Percentiles rank a stretch among this genome's conserved stretches.
These are phyloP conservation scores for Zoanthus gigantus DNA, from an alignment of 92 coral and sea anemone species.

Conservation along the genomic window DNA sequence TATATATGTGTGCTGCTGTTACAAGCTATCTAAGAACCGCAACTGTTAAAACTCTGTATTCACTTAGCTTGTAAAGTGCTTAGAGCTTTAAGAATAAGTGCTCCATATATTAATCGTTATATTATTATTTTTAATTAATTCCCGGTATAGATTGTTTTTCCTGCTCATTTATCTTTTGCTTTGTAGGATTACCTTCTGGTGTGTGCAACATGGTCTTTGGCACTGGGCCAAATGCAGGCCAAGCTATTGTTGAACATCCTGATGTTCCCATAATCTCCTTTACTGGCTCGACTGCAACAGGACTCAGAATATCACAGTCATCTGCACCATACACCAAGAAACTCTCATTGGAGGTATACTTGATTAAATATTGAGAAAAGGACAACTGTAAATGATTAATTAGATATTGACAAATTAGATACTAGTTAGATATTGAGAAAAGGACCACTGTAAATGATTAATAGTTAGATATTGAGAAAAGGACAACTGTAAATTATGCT, in stretches of 20 bases:
- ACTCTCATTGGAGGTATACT: slow-evolving; percentile 78
- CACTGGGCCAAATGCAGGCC: slow-evolving; percentile 82
- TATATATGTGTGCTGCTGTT: too few species aligned
- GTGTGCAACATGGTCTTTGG: slow-evolving; percentile 88
- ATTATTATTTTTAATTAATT: too few species aligned
- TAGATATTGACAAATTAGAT: too few species aligned
- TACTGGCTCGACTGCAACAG: slow-evolving; percentile 90
- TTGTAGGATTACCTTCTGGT: slow-evolving; percentile 78
- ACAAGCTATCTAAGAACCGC: too few species aligned
- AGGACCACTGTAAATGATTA: too few species aligned
- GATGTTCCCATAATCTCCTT: slow-evolving; percentile 74
- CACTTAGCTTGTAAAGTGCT: too few species aligned
- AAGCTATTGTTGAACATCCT: slow-evolving; percentile 77
- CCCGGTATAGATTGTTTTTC: not conserved
- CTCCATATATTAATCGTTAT: too few species aligned
- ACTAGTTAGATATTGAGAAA: too few species aligned
- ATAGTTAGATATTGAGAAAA: too few species aligned
- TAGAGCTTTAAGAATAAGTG: too few species aligned
- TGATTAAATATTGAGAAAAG: not conserved
- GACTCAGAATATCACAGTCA: slow-evolving; percentile 65
- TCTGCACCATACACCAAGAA: slow-evolving; percentile 83
- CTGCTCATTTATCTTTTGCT: not conserved
- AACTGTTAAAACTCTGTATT: too few species aligned
- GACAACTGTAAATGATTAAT: not conserved
- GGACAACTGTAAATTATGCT: too few species aligned